These are phyloP conservation scores for Magallana angulata DNA, from an alignment of 1,140 invertebrate species.

Conservation along the genomic window DNA sequence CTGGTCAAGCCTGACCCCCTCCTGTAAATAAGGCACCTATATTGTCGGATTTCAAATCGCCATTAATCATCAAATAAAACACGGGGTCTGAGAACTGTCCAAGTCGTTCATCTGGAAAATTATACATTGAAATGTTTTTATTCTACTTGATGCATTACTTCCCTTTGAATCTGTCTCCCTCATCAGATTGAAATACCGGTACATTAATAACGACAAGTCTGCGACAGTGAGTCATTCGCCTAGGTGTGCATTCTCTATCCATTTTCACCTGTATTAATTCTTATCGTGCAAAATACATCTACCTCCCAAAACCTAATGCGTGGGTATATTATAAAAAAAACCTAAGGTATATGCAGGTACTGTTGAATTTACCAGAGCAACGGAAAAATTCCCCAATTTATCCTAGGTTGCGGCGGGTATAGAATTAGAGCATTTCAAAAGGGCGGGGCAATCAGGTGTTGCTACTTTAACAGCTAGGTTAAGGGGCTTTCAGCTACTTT, in stretches of 20 bases:
- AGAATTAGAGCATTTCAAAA: too few relatives aligned
- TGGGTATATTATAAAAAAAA: neutral
- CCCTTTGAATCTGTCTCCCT: too few relatives aligned
- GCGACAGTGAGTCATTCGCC: too few relatives aligned
- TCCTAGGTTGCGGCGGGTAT: too few relatives aligned
- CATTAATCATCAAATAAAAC: neutral
- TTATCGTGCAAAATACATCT: constrained; percentile 20
- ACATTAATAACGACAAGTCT: too few relatives aligned
- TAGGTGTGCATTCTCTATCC: too few relatives aligned
- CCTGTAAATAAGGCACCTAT: neutral
- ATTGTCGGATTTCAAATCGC: neutral
- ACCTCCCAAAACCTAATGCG: neutral
- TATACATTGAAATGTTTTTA: too few relatives aligned
- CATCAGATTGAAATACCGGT: too few relatives aligned
- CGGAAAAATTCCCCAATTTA: neutral
- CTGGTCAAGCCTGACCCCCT: neutral
- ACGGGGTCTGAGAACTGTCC: neutral
- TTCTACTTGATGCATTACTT: too few relatives aligned
- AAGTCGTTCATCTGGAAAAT: neutral
- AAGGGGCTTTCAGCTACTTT: too few relatives aligned
- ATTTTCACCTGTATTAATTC: neutral
- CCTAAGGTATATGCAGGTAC: neutral
- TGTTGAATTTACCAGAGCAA: neutral
- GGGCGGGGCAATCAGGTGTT: too few relatives aligned
- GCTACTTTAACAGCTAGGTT: too few relatives aligned